Percentiles rank a stretch among this genome's conserved stretches.
Evolutionary conservation across 2,113 vertebrate genomes (phyloP).

Genomic region (Periophthalmus modestus): DNA sequence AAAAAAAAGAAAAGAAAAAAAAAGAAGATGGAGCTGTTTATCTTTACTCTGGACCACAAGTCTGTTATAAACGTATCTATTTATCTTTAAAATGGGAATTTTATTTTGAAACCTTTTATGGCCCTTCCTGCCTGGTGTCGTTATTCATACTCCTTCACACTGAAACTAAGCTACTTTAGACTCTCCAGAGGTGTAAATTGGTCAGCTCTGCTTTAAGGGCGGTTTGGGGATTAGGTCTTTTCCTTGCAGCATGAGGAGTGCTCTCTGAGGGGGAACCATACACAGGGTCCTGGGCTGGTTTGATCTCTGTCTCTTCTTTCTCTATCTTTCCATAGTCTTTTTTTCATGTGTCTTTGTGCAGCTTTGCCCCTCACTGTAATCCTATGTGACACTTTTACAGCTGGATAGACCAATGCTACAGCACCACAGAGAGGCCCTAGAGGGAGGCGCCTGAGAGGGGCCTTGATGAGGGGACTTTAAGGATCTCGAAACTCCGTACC

Average conservation of each 20-base stretch:
- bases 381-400: conserved; percentile 85
- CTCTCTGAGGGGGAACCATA: conserved; percentile 63
- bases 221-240: conserved; percentile 72
- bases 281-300: conserved; percentile 60
- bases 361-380: conserved; percentile 73
- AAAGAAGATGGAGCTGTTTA: not conserved
- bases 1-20: not conserved
- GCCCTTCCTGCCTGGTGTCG: not conserved
- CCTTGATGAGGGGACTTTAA: conserved; percentile 74
- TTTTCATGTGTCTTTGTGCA: conserved; percentile 76
- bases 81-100: no score
- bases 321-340: conserved; percentile 59
- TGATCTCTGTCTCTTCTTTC: conserved; percentile 57
- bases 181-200: conserved; percentile 35
- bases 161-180: not conserved
- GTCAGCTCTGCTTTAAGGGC: conserved; percentile 11
- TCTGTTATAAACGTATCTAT: not conserved
- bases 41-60: no score
- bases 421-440: conserved; percentile 75
- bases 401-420: conserved; percentile 83
- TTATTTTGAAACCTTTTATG: not conserved
- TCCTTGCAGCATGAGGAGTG: conserved; percentile 71
- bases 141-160: not conserved
- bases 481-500: conserved; percentile 2
- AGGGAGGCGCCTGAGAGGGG: conserved; percentile 28